Evolutionary conservation across 1,140 invertebrate genomes (phyloP).

Genomic region (Neodiprion lecontei): DNA sequence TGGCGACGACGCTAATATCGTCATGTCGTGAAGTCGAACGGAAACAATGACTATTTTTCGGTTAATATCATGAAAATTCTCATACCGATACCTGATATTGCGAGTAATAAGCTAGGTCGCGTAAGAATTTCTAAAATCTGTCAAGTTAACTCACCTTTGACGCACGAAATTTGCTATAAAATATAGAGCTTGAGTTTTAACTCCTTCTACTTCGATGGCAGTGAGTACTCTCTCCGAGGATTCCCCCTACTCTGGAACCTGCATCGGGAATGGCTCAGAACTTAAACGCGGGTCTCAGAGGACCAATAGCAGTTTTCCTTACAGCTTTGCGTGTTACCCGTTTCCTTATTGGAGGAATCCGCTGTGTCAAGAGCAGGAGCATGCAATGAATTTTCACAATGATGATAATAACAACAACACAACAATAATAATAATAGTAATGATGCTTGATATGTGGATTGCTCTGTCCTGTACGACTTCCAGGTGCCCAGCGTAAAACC

Average conservation of each 20-base stretch:
- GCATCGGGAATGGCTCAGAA: slow-evolving; percentile 28
- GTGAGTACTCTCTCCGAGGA: slow-evolving; percentile 26
- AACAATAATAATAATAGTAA: too few relatives aligned
- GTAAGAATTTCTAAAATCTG: background rate
- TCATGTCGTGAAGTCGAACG: slow-evolving; percentile 14
- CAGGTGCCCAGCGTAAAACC: too few relatives aligned
- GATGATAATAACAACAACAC: background rate
- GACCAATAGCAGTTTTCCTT: slow-evolving; percentile 25
- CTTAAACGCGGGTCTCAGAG: slow-evolving; percentile 26
- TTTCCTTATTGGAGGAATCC: slow-evolving; percentile 21
- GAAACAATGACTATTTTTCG: background rate
- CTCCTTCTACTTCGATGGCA: slow-evolving; percentile 34
- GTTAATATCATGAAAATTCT: background rate
- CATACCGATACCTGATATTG: background rate
- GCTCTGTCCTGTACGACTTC: too few relatives aligned
- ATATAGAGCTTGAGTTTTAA: slow-evolving; percentile 15
- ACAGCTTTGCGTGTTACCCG: slow-evolving; percentile 23
- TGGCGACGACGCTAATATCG: slow-evolving; percentile 9
- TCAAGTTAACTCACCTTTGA: slow-evolving; percentile 22
- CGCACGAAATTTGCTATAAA: slow-evolving; percentile 19
- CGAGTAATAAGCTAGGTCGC: background rate
- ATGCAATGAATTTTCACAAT: slow-evolving; percentile 8
- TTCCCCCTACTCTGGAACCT: slow-evolving; percentile 19
- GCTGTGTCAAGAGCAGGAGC: slow-evolving; percentile 4
- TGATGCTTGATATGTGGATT: too few relatives aligned